phyloP scores from a whole-genome alignment of 2,888 invertebrate genomes.

The Lissonota sp. region DNA sequence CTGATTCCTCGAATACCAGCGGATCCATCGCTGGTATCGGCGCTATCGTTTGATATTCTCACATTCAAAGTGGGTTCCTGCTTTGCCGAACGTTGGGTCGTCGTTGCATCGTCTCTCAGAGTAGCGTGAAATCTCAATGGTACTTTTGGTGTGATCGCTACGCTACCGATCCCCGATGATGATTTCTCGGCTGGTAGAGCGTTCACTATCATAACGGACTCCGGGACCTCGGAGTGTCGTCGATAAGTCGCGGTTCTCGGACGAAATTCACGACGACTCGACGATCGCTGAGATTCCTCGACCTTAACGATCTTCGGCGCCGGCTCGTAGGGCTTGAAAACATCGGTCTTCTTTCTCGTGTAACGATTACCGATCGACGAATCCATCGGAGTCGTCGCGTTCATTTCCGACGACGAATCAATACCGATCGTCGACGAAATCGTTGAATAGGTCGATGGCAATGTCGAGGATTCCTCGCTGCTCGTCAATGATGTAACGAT shows the following conservation, averaged over 20 bases:
- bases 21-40: constrained; percentile 71
- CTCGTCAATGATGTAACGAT: constrained; percentile 4
- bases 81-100: constrained; percentile 72
- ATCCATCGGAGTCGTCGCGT: constrained; percentile 45
- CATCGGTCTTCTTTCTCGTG: constrained; percentile 67
- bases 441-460: constrained; percentile 17
- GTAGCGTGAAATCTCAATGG: constrained; percentile 68
- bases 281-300: constrained; percentile 13
- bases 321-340: constrained; percentile 61
- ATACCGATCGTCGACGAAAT: constrained; percentile 16
- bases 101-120: constrained; percentile 49
- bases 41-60: constrained; percentile 63
- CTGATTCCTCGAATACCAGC: constrained; percentile 16
- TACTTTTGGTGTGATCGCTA: constrained; percentile 78
- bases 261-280: constrained; percentile 73
- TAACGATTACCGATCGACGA: constrained; percentile 66
- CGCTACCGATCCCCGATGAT: constrained; percentile 54
- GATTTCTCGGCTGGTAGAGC: constrained; percentile 51
- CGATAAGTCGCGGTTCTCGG: constrained; percentile 80
- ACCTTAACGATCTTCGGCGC: constrained; percentile 49
- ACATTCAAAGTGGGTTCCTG: constrained; percentile 75
- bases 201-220: constrained; percentile 48
- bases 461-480: constrained; percentile 30
- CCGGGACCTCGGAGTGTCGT: constrained; percentile 77
- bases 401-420: constrained; percentile 56